Evolutionary conservation across 1,140 invertebrate species (phyloP).

Genomic region (Philaenus spumarius): DNA sequence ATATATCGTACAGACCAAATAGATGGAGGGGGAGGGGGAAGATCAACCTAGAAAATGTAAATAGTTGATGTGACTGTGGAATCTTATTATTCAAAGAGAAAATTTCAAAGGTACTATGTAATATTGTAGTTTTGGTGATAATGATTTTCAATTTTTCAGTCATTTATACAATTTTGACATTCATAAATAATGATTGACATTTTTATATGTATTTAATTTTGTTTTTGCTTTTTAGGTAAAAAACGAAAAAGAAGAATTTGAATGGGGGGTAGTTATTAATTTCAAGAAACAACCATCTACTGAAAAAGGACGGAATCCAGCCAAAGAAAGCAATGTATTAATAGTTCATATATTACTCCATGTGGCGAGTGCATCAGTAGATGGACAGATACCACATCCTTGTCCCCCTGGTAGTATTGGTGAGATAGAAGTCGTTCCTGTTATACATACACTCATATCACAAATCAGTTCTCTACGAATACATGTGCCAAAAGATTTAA

Average conservation of each 20-base stretch:
- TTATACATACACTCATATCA: constrained; percentile 72
- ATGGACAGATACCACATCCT: constrained; percentile 47
- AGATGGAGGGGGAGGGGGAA: no score
- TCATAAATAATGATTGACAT: no score
- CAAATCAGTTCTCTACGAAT: constrained; percentile 86
- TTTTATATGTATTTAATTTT: no score
- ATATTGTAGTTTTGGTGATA: no score
- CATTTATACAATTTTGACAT: no score
- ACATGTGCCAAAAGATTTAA: constrained; percentile 84
- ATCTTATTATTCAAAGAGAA: no score
- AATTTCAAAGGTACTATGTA: no score
- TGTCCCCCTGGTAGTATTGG: constrained; percentile 60
- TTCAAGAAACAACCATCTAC: constrained; percentile 64
- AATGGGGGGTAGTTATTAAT: constrained; percentile 94
- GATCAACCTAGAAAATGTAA: no score
- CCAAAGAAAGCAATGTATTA: constrained; percentile 36
- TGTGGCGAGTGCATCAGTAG: constrained; percentile 47
- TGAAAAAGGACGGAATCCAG: constrained; percentile 44
- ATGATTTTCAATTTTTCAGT: no score
- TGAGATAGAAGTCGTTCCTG: constrained; percentile 84
- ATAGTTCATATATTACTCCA: constrained; percentile 76
- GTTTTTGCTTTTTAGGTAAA: constrained; percentile 70
- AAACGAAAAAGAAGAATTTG: constrained; percentile 79
- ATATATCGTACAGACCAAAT: no score
- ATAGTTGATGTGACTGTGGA: no score